Evolutionary conservation across 2,797 vertebrate genomes (phyloP).

Genomic region (Micropoecilia bifurca): DNA sequence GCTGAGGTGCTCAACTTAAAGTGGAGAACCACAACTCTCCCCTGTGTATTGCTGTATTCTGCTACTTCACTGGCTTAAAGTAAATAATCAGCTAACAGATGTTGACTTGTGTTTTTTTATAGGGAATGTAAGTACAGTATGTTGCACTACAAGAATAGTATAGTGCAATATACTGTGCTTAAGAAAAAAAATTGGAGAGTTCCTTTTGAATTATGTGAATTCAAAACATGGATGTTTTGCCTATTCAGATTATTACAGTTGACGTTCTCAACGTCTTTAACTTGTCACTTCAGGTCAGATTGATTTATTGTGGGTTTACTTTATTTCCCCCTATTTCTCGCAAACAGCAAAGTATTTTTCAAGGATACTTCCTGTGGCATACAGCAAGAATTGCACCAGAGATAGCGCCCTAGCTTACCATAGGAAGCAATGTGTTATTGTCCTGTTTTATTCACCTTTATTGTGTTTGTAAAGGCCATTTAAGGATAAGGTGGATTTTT

Average conservation of each 20-base stretch:
- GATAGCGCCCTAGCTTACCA: constrained; percentile 72
- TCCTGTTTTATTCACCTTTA: constrained; percentile 32
- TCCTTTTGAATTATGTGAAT: neutral
- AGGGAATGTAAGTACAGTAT: too few species aligned
- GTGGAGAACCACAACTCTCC: too few species aligned
- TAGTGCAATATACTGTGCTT: neutral
- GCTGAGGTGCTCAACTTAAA: too few species aligned
- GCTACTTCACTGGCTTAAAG: too few species aligned
- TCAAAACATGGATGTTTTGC: neutral
- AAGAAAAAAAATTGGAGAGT: neutral
- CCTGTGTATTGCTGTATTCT: too few species aligned
- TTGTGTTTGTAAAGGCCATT: constrained; percentile 68
- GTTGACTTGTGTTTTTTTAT: too few species aligned
- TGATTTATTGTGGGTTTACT: neutral
- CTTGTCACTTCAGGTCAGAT: neutral
- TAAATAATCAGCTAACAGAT: too few species aligned
- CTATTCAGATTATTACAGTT: neutral
- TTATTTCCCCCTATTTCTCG: neutral
- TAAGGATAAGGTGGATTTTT: constrained; percentile 60
- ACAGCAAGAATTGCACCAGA: neutral
- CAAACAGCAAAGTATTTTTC: neutral
- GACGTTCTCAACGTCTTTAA: neutral
- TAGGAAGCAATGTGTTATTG: constrained; percentile 66
- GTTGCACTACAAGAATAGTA: too few species aligned
- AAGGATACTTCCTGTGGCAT: neutral